These are phyloP conservation scores for Hyperopisus bebe DNA, from an alignment of 2,113 vertebrate genomes.

Conservation along the genomic window DNA sequence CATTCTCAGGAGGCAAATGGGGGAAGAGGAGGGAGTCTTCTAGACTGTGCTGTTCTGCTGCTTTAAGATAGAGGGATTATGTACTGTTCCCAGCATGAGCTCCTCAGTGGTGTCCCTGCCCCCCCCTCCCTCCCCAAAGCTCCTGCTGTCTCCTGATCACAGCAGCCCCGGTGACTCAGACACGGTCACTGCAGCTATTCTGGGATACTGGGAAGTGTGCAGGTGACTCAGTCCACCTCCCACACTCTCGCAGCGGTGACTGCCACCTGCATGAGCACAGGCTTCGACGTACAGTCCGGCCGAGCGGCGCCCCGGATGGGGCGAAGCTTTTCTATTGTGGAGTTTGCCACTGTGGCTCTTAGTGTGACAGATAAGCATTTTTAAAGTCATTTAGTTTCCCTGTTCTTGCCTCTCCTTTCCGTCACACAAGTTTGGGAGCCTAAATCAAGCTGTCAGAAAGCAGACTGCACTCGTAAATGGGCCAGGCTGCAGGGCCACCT, in stretches of 20 bases:
- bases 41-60: conserved; percentile 52
- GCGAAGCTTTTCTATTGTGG: conserved; percentile 7
- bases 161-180: conserved; percentile 19
- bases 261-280: conserved; percentile 1
- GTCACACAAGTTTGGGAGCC: conserved; percentile 33
- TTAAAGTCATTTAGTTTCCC: conserved; percentile 3
- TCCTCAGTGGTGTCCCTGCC: conserved; percentile 35
- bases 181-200: conserved; percentile 16
- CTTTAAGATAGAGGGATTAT: conserved; percentile 55
- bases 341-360: conserved; percentile 37
- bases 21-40: conserved; percentile 41
- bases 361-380: conserved; percentile 36
- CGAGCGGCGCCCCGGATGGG: conserved; percentile 15
- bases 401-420: not conserved
- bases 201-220: conserved; percentile 22
- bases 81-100: conserved; percentile 46
- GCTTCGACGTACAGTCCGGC: conserved; percentile 11
- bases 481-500: conserved; percentile 55
- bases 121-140: not conserved
- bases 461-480: conserved; percentile 54
- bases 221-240: conserved; percentile 31
- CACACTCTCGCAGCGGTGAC: conserved; percentile 17
- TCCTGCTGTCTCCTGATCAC: conserved; percentile 36
- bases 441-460: conserved; percentile 59
- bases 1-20: conserved; percentile 15